Evolutionary conservation across 2,797 vertebrate species (phyloP), one percentile per base, ranked within the genome.

Genomic region (Columba guinea): DNA sequence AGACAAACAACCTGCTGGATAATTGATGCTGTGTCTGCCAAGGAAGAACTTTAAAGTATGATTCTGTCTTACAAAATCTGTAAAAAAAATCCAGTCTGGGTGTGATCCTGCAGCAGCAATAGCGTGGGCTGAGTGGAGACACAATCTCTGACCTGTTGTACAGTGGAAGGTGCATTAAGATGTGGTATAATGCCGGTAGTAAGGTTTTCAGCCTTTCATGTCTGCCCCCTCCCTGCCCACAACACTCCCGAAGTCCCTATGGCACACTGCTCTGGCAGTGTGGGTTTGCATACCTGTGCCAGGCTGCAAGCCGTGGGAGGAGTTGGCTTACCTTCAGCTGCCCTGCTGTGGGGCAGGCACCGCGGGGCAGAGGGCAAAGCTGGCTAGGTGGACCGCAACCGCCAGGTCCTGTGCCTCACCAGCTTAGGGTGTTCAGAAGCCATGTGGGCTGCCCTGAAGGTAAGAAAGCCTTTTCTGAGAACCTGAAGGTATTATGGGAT

Each of bases 21-120:
- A 91, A 96, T 58, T 94, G 93, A 95, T 93, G 83, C 20, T 75
- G 58, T 69, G 34, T 74, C 63, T 90, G 73, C 52, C 59, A 79
- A 95, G 67, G 59, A 91, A 16, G 70, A 94, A 60, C 70, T 95
- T 90, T 53, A 84, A 93, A 93, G 75, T 24, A 67, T 60, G 32
- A 74, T 24, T 92, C 9, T 83, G 37, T 90, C 48, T 58, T 89
- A 60, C 35, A 86, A 84, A 93, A 76, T 49, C 70, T 74, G 37
- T 39, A 8, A 84, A 49, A 63, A 44, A 26, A 65, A 20, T 44
- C 62, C 1, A 0, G 39, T 34, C 51, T 89, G 39, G 1, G 44
- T 0, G 0, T 53, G 39, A 89, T 82, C 56, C 71, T 87, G 56
- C 30, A 51, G 73, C 3, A 55, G 49, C 9, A 3, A 30, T 30